Evolutionary conservation across 1,140 invertebrate species (phyloP), one percentile per base, ranked within the genome.

Genomic region (silkworm (Bombyx mori)): DNA sequence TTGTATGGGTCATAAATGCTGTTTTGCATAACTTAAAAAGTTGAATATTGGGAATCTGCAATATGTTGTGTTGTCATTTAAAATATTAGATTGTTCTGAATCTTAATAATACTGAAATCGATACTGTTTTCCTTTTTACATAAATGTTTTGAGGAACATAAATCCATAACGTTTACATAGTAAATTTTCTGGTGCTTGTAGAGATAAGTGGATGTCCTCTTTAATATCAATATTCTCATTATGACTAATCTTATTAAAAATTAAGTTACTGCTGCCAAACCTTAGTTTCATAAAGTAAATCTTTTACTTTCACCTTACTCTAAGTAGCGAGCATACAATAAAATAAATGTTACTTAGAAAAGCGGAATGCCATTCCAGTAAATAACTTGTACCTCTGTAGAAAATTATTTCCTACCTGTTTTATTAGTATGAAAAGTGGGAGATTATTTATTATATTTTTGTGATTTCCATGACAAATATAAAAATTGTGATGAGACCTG

Each of bases 121-220:
- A 18, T 45, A 7, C 26, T 45, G 7, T 54, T 22, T 54, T 54
- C 53, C 12, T 46, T 54, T 45, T 54, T 22, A 44, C 26, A 51
- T 51, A 9, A 35, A 35, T 26, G 6, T 51, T 51, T 51, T 62
- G 52, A 61, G 56, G 46, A 57, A 65, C 53, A 26, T 60, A 58
- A 42, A 48, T 56, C 45, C 55, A 48, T 58, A 44, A 68, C 52
- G 66, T 58, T 70, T 68, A 78, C 69, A 68, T 63, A 72, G 69
- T 69, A 71, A 71, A 79, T 78, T 65, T 79, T 79, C 77, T 83
- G 82, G 80, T 86, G 82, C 82, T 86, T 86, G 66, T 83, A 86
- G 76, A 65, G 63, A 61, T 83, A 83, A 82, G 82, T 75, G 65
- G 7, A 9, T 9, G 42, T 35, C 10, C 26, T 22, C 26, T 22